phyloP scores from a whole-genome alignment of 2,888 invertebrate genomes.

The Drosophila acutilabella region DNA sequence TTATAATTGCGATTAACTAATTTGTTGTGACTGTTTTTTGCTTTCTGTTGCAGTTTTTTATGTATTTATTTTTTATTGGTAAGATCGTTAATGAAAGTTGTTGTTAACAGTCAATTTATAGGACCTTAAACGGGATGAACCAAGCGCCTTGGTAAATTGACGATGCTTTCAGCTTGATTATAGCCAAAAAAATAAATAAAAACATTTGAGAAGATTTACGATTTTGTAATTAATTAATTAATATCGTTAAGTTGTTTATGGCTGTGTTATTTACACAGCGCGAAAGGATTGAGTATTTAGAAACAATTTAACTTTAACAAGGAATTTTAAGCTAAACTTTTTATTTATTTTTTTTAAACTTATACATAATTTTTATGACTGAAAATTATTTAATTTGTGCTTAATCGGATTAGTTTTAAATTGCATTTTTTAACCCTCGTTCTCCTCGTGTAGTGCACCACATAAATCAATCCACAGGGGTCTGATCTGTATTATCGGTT shows the following conservation, averaged over 20 bases:
- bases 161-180: slow-evolving; percentile 26
- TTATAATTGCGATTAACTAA: slow-evolving; percentile 68
- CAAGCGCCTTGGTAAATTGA: slow-evolving; percentile 20
- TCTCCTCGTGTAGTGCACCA: not conserved
- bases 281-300: too few species aligned
- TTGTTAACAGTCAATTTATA: slow-evolving; percentile 63
- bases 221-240: slow-evolving; percentile 5
- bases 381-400: too few species aligned
- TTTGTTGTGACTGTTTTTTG: slow-evolving; percentile 4
- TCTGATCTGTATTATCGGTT: slow-evolving; percentile 7
- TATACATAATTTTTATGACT: too few species aligned
- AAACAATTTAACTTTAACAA: too few species aligned
- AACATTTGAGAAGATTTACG: slow-evolving; percentile 32
- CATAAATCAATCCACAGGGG: not conserved
- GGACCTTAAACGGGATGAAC: slow-evolving; percentile 30
- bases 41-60: too few species aligned
- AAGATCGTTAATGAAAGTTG: slow-evolving; percentile 68
- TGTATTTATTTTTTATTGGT: not conserved
- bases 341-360: too few species aligned
- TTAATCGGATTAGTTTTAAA: too few species aligned
- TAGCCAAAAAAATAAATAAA: slow-evolving; percentile 5
- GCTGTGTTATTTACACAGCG: not conserved
- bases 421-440: too few species aligned
- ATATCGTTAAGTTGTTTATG: slow-evolving; percentile 1
- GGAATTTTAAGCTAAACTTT: too few species aligned